Conservation (phyloP, 1,140 invertebrate species). For the Gryllus bimaculatus region DNA sequence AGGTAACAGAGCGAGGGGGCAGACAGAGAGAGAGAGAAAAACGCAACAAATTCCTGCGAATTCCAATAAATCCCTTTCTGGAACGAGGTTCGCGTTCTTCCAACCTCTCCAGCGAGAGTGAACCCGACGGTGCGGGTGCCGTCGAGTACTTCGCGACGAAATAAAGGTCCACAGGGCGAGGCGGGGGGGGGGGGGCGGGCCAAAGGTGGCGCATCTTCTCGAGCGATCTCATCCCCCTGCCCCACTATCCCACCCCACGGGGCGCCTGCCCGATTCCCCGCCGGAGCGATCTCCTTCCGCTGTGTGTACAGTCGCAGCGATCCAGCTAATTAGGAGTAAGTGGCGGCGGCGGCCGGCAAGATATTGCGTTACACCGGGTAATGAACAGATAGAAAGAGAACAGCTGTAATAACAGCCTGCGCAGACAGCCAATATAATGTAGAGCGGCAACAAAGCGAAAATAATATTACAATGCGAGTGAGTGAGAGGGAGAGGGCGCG, state of each 20-base stretch:
- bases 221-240: neutral
- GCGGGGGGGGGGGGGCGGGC: too few relatives aligned
- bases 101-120: too few relatives aligned
- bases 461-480: neutral
- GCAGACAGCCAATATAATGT: neutral
- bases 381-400: conserved; percentile 5
- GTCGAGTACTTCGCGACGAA: too few relatives aligned
- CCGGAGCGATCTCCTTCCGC: neutral
- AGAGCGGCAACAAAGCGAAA: neutral
- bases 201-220: neutral
- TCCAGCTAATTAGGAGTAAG: neutral
- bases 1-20: too few relatives aligned
- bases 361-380: conserved; percentile 1
- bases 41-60: too few relatives aligned
- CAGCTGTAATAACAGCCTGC: neutral
- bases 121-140: too few relatives aligned
- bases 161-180: too few relatives aligned
- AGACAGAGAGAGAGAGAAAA: too few relatives aligned
- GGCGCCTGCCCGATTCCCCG: too few relatives aligned
- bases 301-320: neutral
- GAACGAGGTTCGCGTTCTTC: neutral
- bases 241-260: too few relatives aligned
- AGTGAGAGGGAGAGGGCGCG: too few relatives aligned
- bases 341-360: neutral
- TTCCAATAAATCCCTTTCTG: too few relatives aligned